A percentile compares a stretch with the other conserved stretches of the same genome.
Conservation (phyloP, 1,140 invertebrate genomes). For the Platyura marginata region DNA sequence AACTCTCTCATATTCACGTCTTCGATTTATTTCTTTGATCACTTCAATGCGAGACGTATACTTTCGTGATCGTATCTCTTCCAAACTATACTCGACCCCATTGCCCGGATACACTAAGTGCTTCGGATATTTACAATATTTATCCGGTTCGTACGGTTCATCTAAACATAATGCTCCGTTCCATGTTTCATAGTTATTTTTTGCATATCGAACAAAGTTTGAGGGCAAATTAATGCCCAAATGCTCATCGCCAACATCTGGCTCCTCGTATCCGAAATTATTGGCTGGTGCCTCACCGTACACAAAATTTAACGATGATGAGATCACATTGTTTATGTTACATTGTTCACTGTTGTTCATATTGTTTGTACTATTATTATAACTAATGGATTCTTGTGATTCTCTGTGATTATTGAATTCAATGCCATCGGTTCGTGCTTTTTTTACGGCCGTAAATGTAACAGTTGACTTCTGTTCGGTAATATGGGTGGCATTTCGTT, state of each 20-base stretch:
- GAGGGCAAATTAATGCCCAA: conserved; percentile 9
- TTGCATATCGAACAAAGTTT: conserved; percentile 17
- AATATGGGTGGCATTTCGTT: conserved; percentile 1
- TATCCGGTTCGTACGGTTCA: conserved; percentile 19
- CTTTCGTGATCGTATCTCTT: conserved; percentile 12
- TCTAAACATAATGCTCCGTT: conserved; percentile 20
- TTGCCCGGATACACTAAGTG: conserved; percentile 16
- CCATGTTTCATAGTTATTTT: conserved; percentile 22
- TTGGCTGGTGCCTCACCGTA: conserved; percentile 4
- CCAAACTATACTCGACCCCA: conserved; percentile 18
- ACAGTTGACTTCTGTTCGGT: conserved; percentile 1
- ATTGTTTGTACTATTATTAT: neutral
- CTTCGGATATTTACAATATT: conserved; percentile 19
- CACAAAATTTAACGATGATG: conserved; percentile 8
- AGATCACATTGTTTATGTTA: no score
- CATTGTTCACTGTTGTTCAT: conserved; percentile 1
- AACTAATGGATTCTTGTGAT: neutral
- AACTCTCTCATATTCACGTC: neutral
- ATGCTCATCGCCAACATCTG: no score
- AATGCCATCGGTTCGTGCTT: neutral
- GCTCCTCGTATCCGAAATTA: neutral
- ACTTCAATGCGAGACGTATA: conserved; percentile 6
- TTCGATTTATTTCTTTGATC: conserved; percentile 5
- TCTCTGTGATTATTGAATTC: neutral
- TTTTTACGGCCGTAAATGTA: neutral